Conservation (phyloP, 2,797 vertebrate species). For the Antrozous pallidus region DNA sequence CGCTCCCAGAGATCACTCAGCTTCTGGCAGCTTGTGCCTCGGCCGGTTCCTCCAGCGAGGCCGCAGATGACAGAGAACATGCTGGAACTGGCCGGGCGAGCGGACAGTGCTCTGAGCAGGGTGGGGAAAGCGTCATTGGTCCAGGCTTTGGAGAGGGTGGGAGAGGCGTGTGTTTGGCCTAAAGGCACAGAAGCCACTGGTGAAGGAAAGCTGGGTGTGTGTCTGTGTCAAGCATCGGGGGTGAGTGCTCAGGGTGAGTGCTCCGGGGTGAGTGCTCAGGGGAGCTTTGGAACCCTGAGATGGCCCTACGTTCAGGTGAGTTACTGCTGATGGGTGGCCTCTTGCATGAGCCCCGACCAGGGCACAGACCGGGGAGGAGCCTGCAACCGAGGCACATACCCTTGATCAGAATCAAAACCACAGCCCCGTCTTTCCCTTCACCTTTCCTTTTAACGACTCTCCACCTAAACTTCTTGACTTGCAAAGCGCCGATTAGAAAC, state of each 20-base stretch:
- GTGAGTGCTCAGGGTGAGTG: constrained; percentile 20
- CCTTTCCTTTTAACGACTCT: constrained; percentile 38
- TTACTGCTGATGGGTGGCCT: background rate
- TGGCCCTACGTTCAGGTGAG: background rate
- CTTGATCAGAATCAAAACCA: background rate
- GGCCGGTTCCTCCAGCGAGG: constrained; percentile 25
- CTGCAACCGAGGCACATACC: too few species aligned
- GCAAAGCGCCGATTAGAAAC: constrained; percentile 67
- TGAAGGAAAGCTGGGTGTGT: background rate
- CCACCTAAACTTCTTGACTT: constrained; percentile 60
- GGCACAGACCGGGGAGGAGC: too few species aligned
- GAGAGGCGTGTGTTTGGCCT: constrained; percentile 1
- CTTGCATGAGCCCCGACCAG: too few species aligned
- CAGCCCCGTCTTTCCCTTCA: background rate
- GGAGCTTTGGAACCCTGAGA: background rate
- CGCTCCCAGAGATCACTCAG: constrained; percentile 53
- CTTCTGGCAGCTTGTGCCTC: constrained; percentile 42
- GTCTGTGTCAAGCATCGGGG: background rate
- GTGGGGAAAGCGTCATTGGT: background rate
- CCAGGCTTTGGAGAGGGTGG: background rate
- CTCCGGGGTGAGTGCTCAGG: constrained; percentile 18
- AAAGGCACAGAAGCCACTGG: constrained; percentile 19
- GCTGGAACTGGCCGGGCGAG: constrained; percentile 29
- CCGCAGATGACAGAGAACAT: constrained; percentile 37
- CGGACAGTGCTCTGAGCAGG: background rate